phyloP scores from a whole-genome alignment of 1,140 invertebrate species.

The Atopsyche davidsoni region DNA sequence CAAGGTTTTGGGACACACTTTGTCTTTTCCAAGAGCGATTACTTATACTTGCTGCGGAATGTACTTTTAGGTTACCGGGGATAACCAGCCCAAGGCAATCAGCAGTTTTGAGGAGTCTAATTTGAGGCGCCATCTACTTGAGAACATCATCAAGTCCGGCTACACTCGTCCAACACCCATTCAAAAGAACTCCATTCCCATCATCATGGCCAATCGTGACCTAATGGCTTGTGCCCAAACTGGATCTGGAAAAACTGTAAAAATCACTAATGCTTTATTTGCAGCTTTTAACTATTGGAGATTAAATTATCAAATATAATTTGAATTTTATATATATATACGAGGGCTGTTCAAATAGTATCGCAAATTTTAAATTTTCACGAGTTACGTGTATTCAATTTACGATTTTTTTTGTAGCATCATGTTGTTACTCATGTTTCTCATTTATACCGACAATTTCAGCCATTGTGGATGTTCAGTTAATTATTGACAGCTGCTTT shows the following conservation, averaged over 20 bases:
- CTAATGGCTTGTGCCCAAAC: constrained; percentile 98
- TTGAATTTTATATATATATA: constrained; percentile 9
- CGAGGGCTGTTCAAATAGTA: no score
- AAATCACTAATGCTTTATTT: constrained; percentile 7
- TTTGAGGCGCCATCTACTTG: constrained; percentile 59
- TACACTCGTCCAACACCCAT: constrained; percentile 90
- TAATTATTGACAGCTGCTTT: no score
- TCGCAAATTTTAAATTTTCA: no score
- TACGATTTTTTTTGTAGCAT: no score
- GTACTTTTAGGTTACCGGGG: constrained; percentile 53
- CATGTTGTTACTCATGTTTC: no score
- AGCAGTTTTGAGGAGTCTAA: constrained; percentile 64
- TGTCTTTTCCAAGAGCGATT: no score
- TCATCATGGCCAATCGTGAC: constrained; percentile 72
- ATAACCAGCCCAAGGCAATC: constrained; percentile 59
- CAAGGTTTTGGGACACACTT: no score
- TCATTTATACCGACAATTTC: no score
- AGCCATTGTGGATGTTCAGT: no score
- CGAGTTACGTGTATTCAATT: no score
- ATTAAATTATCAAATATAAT: constrained; percentile 4
- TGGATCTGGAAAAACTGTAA: constrained; percentile 87
- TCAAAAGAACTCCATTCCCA: constrained; percentile 85
- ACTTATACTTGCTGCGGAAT: no score
- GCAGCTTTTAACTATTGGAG: no score
- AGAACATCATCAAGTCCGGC: constrained; percentile 74